Evolutionary conservation across 2,797 vertebrate species (phyloP), one percentile per base, ranked within the genome.

Genomic region (Tauraco hartlaubi): DNA sequence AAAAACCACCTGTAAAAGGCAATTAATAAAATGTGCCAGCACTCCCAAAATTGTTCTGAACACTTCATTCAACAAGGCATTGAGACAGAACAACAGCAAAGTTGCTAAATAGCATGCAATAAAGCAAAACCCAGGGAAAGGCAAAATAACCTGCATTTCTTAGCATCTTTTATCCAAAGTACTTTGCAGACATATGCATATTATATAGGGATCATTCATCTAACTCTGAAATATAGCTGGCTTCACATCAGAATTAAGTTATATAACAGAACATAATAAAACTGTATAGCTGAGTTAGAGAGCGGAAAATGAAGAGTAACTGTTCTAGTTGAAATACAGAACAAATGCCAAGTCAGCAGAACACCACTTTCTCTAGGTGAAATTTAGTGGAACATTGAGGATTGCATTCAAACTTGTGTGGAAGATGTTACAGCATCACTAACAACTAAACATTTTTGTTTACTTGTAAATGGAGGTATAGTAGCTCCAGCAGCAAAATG

Each of bases 11-110:
- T 29, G 41, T 61, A 92, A 92, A 66, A 62, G n/a, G 58, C 72
- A 96, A 82, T 71, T 95, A 95, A 96, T 79, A 91, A 83, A 88
- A 93, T 20, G 25, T 56, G 54, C 51, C 71, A 88, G 59, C 2
- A 3, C 58, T 94, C 77, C 29, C 44, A 29, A 91, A 88, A 44
- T 28, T 33, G 11, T 66, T 94, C 74, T 41, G 49, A 85, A 67
- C 10, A 58, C 54, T 81, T 75, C 15, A 71, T 58, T 92, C 95
- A 82, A 91, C 66, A 76, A 85, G 52, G 12, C 10, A 2, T 26
- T 78, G 75, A 85, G 56, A 66, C 22, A 39, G 48, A 94, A 88
- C 75, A n/a, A 52, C 73, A 74, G 67, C 46, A 90, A 78, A 83
- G 52, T 56, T 93, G 46, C 79, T 88, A 85, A 96, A 94, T 43